phyloP scores from a whole-genome alignment of 2,888 invertebrate species.

The Oithona nana region DNA sequence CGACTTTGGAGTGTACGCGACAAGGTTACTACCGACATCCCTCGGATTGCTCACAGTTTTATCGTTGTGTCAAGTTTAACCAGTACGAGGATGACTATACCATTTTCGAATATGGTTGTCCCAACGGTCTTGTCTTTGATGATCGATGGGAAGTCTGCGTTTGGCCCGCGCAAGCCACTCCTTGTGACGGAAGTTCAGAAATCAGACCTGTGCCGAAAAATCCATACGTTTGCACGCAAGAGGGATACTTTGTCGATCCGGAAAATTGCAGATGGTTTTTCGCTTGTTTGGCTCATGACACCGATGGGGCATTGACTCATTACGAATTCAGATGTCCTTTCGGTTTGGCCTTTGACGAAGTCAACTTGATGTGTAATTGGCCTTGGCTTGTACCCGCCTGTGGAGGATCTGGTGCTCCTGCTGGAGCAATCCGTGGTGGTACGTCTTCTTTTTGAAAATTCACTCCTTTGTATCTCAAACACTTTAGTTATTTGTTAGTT shows the following conservation, averaged over 20 bases:
- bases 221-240: constrained; percentile 46
- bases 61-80: constrained; percentile 59
- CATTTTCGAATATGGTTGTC: constrained; percentile 62
- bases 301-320: constrained; percentile 35
- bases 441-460: no score
- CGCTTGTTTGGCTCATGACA: constrained; percentile 38
- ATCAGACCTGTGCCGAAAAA: constrained; percentile 49
- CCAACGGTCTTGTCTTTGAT: constrained; percentile 54
- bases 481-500: no score
- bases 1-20: constrained; percentile 50
- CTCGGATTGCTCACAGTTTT: constrained; percentile 52
- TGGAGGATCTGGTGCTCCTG: constrained; percentile 33
- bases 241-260: constrained; percentile 57
- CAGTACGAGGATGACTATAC: constrained; percentile 52
- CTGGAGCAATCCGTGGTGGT: neutral
- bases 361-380: constrained; percentile 52
- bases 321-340: constrained; percentile 66
- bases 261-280: constrained; percentile 68
- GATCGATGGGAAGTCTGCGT: constrained; percentile 55
- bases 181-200: constrained; percentile 53
- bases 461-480: no score
- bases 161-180: constrained; percentile 52
- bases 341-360: constrained; percentile 54
- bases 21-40: constrained; percentile 62
- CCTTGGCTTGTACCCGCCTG: constrained; percentile 52